Percentiles rank a stretch among this genome's conserved stretches.
phyloP scores from a whole-genome alignment of 1,140 invertebrate species.

The Charaxes varanes region DNA sequence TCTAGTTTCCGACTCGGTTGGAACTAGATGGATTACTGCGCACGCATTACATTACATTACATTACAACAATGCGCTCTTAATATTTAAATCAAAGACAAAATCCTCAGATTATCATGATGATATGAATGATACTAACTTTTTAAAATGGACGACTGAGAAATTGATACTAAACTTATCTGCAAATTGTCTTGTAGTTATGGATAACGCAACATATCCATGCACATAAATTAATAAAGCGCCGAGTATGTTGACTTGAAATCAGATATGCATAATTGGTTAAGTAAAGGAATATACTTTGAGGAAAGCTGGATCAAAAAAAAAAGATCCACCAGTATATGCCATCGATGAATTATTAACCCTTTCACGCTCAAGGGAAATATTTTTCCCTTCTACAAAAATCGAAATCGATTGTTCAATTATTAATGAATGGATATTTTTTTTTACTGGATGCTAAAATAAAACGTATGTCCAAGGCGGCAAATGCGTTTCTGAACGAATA shows the following conservation, averaged over 20 bases:
- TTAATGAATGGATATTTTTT: no score
- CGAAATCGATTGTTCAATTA: no score
- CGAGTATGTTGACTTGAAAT: not conserved
- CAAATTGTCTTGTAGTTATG: conserved; percentile 5
- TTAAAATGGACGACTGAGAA: conserved; percentile 9
- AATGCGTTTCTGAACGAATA: no score
- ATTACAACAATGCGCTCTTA: not conserved
- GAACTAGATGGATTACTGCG: not conserved
- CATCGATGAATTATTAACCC: no score
- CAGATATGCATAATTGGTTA: not conserved
- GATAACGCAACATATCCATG: not conserved
- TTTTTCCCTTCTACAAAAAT: no score
- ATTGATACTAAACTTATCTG: conserved; percentile 11
- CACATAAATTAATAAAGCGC: not conserved
- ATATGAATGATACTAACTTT: conserved; percentile 13
- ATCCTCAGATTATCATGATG: conserved; percentile 10
- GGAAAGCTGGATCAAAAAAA: no score
- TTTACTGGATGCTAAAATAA: no score
- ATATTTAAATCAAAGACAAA: not conserved
- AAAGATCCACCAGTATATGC: no score
- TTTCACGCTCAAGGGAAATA: no score
- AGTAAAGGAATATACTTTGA: no score
- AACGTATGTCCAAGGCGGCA: no score
- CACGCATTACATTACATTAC: not conserved
- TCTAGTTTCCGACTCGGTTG: not conserved